phyloP scores from a whole-genome alignment of 2,797 vertebrate species.

The Tadarida brasiliensis region DNA sequence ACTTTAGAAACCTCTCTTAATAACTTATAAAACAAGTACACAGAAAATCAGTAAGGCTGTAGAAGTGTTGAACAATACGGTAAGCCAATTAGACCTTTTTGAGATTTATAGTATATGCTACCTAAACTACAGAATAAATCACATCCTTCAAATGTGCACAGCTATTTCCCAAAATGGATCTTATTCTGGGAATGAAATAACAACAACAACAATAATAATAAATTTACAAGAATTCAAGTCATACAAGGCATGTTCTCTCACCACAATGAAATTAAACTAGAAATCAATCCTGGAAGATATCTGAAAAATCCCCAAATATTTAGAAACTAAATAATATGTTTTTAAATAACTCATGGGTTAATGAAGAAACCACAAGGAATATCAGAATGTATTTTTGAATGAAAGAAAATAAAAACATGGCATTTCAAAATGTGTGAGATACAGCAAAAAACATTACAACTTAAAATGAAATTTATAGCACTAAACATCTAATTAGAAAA shows the following conservation, averaged over 20 bases:
- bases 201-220: neutral
- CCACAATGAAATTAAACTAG: neutral
- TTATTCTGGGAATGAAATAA: neutral
- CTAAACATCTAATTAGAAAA: neutral
- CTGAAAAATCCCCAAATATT: neutral
- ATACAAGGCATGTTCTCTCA: neutral
- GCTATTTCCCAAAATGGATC: neutral
- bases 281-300: neutral
- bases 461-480: neutral
- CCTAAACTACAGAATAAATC: neutral
- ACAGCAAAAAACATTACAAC: neutral
- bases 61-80: neutral
- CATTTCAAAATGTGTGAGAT: neutral
- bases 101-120: neutral
- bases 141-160: neutral
- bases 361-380: neutral
- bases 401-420: slow-evolving; percentile 30
- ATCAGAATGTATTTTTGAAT: neutral
- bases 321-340: neutral
- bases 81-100: neutral
- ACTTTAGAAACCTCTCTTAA: neutral
- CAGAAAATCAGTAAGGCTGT: neutral
- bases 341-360: neutral
- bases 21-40: neutral
- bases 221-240: neutral